Evolutionary conservation across 2,797 vertebrate genomes (phyloP), one percentile per base, ranked within the genome.

Genomic region (Gallirallus australis): DNA sequence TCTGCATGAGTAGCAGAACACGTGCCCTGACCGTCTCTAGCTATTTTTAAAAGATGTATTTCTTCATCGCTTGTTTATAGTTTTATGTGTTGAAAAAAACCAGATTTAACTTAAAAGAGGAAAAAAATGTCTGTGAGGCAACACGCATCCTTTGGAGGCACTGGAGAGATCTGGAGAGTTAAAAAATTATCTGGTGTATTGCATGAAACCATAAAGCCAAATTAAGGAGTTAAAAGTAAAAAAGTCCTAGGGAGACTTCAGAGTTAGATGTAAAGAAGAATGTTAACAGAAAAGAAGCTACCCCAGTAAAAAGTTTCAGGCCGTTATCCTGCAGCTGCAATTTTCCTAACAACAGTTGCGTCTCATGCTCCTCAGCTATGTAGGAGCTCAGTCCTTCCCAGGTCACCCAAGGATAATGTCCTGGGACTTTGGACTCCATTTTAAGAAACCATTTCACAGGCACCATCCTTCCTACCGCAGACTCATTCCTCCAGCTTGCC

Each of bases 381-480:
- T 24, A 94, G 48, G 57, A 87, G 56, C 72, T 60, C 56, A 82
- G 73, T n/a, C 50, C 72, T 84, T 90, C 86, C 70, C 80, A 92
- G 96, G 97, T 95, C 95, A 95, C 73, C 57, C 89, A 94, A 96
- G 96, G 96, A 96, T 94, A 97, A 95, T 0, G 21, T 86, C 81
- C 94, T 52, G 70, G 94, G 50, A 72, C 81, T 87, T 70, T 80
- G 61, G 64, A 65, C 60, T 92, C 84, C 1, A 4, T 92, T 96
- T 94, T 81, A 92, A 94, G 89, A 91, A 96, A 86, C 17, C 27
- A 40, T 83, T 87, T 85, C 39, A 8, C 76, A 82, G 80, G 50
- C 94, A 86, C 80, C 20, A 0, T 94, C 78, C 81, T 68, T 89
- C 40, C 64, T 70, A 87, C 83, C 40, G 10, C 95, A 95, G 88